Evolutionary conservation across 2,113 vertebrate species (phyloP), one percentile per base, ranked within the genome.

Genomic region (Zapornia atra): DNA sequence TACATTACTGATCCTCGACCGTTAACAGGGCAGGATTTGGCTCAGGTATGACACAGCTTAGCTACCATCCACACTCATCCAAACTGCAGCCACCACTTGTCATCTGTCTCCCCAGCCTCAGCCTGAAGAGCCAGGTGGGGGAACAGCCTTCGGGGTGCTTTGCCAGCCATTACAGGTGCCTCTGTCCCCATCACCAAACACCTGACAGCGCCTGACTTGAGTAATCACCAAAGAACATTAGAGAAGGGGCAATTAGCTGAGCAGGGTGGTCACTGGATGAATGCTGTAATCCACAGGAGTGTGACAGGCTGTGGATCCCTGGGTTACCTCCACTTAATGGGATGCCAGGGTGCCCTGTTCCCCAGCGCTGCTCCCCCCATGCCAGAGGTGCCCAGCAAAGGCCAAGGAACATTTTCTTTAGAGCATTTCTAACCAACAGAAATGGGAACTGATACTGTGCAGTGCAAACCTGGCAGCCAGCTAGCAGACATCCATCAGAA

Each of bases 11-110:
- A 31, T 11, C 38, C 51, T 42, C 10, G 24, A 4, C 4, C n/a
- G 14, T 10, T 3, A 25, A 6, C 31, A 24, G 19, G 28, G 56
- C 79, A 56, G 93, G 59, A 6, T 34, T 9, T 65, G 59, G 63
- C 72, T 57, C 50, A 28, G 72, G 8, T 1, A 1, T 0, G 0
- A 6, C 1, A 13, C 0, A 1, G 17, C 53, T 50, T 1, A 8
- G 28, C 48, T 54, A 4, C 8, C 54, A 16, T 2, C 66, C 10
- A 1, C 38, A 2, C 44, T 24, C 21, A 1, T 3, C 6, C 21
- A 61, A 22, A 44, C 40, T 40, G 9, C 1, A 1, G 60, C 19
- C 68, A 3, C 19, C 4, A 0, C 15, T 8, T 3, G 15, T 6
- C 59, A 7, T 5, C 75, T 5, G 2, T 7, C 34, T 48, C 18